Evolutionary conservation across 2,113 vertebrate genomes (phyloP), one percentile per base, ranked within the genome.

Genomic region (Syngnathus floridae): DNA sequence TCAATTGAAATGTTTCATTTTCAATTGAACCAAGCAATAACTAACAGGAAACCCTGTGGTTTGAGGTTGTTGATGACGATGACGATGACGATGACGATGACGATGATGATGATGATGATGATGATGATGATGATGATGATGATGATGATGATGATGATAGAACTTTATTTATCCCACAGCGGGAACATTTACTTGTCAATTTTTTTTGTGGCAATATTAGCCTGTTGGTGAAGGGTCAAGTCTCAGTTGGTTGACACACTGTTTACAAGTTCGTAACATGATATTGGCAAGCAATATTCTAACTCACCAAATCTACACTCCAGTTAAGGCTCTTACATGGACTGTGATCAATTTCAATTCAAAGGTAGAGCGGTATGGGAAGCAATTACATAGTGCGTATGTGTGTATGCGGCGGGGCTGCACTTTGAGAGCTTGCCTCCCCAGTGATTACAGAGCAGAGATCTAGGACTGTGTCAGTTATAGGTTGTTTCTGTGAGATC

Each of bases 381-480:
- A 83, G 76, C 73, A 82, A 87, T 86, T 84, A 84, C 82, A 65
- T 71, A 12, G 73, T 76, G 76, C 72, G 62, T 78, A 65, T 83
- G 82, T 84, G 79, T 69, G 71, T 76, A 17, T 72, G 71, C 74
- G 43, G 74, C 46, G 58, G 73, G 68, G 62, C 72, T 76, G 71
- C 68, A 71, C 71, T 71, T 73, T 70, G 77, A 79, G 80, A 77
- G 75, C 76, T 70, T 66, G 60, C 64, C 79, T 79, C 77, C 71
- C 72, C 62, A 66, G 85, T 85, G 89, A 86, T 86, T 83, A 83
- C 80, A 79, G 66, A 67, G 75, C 73, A 73, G 62, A 75, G 82
- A 88, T 86, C 80, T 80, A 73, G 74, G 77, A 78, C 69, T 62
- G 64, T 82, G 80, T 80, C 84, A 85, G 84, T 82, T 84, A 71